Base-by-base conservation (phyloP, 1,140 invertebrate species). In the Tetramorium alpestre region DNA sequence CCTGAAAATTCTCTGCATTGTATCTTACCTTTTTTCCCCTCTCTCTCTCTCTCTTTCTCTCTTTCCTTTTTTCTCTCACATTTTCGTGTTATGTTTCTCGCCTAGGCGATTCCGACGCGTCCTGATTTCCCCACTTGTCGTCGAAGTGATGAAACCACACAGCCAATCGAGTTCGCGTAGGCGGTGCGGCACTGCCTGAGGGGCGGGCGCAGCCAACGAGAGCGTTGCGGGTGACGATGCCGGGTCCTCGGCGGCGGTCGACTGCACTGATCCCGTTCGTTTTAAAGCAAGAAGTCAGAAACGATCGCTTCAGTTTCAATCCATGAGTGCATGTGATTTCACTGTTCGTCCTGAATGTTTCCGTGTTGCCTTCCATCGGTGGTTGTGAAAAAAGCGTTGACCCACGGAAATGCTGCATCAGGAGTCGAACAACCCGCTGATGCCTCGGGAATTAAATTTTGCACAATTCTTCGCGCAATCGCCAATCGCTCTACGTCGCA, bases 391-490 rank as follows among this genome's bases (percentile, higher is more conserved):
- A 11, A 69, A n/a, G 33, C 13, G n/a, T 56, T 5, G 3, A 16
- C 8, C 5, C 2, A 38, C 28, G n/a, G 7, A 56, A 16, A 73
- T 3, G 38, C 62, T 22, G 38, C 16, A 22, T 49, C 41, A 38
- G 7, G 77, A 89, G 13, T 3, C 41, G 38, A 81, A 80, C 13
- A 86, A 64, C n/a, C 4, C 75, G 11, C n/a, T 41, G 11, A 38
- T 86, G 6, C 88, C 91, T 0, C 78, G 90, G 70, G 91, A 89
- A 41, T 64, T 92, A 62, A 89, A 92, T 38, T 33, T 56, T 90
- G 33, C 92, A 92, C 89, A 91, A 76, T 47, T 92, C 0, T 91
- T 89, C 41, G 77, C 76, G 28, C 91, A 92, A 25, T 89, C 92
- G 1, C 67, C 86, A 16, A 85, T 92, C n/a, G 78, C 70, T 18